A percentile compares a stretch with the other conserved stretches of the same genome.
Evolutionary conservation across 2,888 invertebrate genomes (phyloP).

Genomic region (Dryococelus australis): DNA sequence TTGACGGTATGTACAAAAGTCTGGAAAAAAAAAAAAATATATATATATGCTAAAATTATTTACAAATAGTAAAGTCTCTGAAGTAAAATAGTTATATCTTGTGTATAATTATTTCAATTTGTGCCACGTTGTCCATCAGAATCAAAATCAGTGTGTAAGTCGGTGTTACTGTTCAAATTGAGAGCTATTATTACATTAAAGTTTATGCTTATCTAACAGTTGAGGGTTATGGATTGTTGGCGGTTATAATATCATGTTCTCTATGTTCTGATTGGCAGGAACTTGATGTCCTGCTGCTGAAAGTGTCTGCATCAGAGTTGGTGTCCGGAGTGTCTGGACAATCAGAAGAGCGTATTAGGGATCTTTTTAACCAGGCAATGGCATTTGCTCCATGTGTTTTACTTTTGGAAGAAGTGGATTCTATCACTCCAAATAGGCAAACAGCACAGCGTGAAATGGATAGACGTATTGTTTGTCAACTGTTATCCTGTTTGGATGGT

Average conservation of each 20-base stretch:
- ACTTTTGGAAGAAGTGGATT: constrained; percentile 97
- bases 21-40: too few species aligned
- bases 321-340: constrained; percentile 96
- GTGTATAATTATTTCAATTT: too few species aligned
- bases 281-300: constrained; percentile 80
- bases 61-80: too few species aligned
- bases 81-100: too few species aligned
- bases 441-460: constrained; percentile 96
- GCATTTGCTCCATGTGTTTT: constrained; percentile 80
- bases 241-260: background rate
- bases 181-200: too few species aligned
- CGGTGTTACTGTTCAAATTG: too few species aligned
- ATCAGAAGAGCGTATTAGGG: constrained; percentile 91
- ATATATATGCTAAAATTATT: too few species aligned
- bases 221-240: too few species aligned
- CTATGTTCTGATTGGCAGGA: constrained; percentile 31
- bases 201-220: too few species aligned
- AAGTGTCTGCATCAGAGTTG: constrained; percentile 90
- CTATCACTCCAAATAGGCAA: constrained; percentile 88
- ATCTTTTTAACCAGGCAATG: constrained; percentile 86
- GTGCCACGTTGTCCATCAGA: too few species aligned
- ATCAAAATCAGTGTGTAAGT: too few species aligned
- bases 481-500: constrained; percentile 90
- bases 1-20: too few species aligned
- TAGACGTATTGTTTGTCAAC: constrained; percentile 90